Percentiles rank a stretch among this genome's conserved stretches.
phyloP scores from a whole-genome alignment of 2,888 invertebrate genomes.

The Ferdinandea cuprea region DNA sequence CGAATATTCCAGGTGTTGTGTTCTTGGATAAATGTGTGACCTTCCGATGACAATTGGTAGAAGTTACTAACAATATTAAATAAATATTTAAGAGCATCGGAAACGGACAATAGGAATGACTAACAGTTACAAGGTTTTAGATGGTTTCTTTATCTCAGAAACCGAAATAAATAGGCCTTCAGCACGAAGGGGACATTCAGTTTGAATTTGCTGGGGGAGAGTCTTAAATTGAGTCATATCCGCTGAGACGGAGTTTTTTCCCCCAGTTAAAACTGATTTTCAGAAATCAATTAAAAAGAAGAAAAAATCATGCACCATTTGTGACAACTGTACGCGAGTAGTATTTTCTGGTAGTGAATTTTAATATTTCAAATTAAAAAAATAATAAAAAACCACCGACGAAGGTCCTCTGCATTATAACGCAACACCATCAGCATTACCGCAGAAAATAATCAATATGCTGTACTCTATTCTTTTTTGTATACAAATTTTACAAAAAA shows the following conservation, averaged over 20 bases:
- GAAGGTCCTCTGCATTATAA: constrained; percentile 3
- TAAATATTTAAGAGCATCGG: neutral
- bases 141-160: neutral
- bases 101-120: too few relatives aligned
- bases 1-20: constrained; percentile 15
- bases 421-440: neutral
- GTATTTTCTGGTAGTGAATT: neutral
- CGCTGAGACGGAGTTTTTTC: too few relatives aligned
- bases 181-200: neutral
- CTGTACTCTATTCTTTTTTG: neutral
- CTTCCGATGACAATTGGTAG: neutral
- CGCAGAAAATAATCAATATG: constrained; percentile 22
- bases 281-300: too few relatives aligned
- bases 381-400: neutral
- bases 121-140: neutral
- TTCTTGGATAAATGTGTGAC: neutral
- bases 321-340: neutral
- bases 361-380: neutral
- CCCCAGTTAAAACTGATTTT: too few relatives aligned
- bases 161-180: neutral
- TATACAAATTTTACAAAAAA: constrained; percentile 25
- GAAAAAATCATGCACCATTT: too few relatives aligned
- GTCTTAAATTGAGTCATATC: too few relatives aligned
- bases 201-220: too few relatives aligned
- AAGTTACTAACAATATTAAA: too few relatives aligned